These are phyloP conservation scores for Leiothrix lutea DNA, from an alignment of 2,113 vertebrate genomes.

Conservation along the genomic window DNA sequence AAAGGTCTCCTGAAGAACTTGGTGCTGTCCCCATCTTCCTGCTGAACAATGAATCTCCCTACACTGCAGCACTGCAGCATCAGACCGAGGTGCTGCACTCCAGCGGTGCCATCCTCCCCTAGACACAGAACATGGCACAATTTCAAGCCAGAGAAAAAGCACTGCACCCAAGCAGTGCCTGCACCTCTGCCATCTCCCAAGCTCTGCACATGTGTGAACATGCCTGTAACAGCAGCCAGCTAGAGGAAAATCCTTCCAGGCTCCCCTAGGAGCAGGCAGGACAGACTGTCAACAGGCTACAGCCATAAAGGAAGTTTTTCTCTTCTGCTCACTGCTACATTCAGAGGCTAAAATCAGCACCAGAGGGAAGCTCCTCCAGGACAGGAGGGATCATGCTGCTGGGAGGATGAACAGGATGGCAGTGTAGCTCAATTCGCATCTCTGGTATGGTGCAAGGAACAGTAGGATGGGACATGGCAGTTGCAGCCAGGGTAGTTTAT, in stretches of 20 bases:
- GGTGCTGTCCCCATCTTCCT: not conserved
- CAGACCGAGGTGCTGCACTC: not conserved
- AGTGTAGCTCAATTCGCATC: not conserved
- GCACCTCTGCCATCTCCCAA: not conserved
- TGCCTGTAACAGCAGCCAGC: not conserved
- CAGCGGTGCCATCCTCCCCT: fast-evolving
- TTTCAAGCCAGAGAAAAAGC: fast-evolving
- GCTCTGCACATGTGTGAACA: fast-evolving
- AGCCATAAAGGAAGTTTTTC: not conserved
- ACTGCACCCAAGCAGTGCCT: fast-evolving
- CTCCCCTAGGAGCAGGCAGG: not conserved
- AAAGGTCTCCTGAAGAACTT: not conserved
- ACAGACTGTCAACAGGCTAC: not conserved
- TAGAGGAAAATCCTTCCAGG: not conserved
- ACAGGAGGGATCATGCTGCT: not conserved
- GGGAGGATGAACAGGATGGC: fast-evolving
- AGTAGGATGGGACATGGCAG: not conserved
- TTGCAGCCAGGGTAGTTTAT: conserved; percentile 38
- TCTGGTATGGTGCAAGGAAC: not conserved
- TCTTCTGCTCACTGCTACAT: not conserved
- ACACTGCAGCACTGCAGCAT: fast-evolving
- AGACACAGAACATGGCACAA: fast-evolving
- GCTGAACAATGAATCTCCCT: not conserved
- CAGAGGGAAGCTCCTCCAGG: not conserved
- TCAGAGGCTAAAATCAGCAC: not conserved